Percentiles rank a stretch among this genome's conserved stretches.
These are phyloP conservation scores for Agonopterix subpropinquella DNA, from an alignment of 2,888 invertebrate species.

Conservation along the genomic window DNA sequence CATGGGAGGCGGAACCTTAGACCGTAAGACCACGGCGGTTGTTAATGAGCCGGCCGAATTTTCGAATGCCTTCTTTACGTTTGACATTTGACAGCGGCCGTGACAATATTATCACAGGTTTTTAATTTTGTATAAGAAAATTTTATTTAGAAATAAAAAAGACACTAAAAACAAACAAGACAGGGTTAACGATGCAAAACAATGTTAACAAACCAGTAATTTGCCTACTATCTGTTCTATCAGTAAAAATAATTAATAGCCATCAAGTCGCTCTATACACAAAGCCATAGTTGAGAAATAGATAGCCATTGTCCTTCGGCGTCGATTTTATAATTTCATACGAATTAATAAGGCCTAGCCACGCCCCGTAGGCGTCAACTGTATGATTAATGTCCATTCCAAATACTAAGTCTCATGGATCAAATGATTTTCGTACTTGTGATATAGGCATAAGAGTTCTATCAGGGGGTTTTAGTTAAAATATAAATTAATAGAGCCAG, in stretches of 20 bases:
- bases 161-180: background rate
- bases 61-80: too few species aligned
- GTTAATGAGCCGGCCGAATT: too few species aligned
- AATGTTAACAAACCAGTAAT: conserved; percentile 2
- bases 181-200: background rate
- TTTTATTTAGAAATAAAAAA: background rate
- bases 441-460: too few species aligned
- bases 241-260: conserved; percentile 6
- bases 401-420: too few species aligned
- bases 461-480: too few species aligned
- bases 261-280: conserved; percentile 4
- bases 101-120: too few species aligned
- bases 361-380: conserved; percentile 70
- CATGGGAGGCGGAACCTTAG: too few species aligned
- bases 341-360: conserved; percentile 66
- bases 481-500: conserved; percentile 39
- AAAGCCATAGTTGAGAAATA: conserved; percentile 6
- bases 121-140: too few species aligned
- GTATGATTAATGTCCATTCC: conserved; percentile 35
- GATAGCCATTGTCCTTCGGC: conserved; percentile 40
- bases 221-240: conserved; percentile 5
- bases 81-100: too few species aligned
- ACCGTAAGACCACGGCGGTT: too few species aligned
- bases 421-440: too few species aligned
- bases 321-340: conserved; percentile 56